phyloP scores from a whole-genome alignment of 2,888 invertebrate genomes.

The Panopea generosa region DNA sequence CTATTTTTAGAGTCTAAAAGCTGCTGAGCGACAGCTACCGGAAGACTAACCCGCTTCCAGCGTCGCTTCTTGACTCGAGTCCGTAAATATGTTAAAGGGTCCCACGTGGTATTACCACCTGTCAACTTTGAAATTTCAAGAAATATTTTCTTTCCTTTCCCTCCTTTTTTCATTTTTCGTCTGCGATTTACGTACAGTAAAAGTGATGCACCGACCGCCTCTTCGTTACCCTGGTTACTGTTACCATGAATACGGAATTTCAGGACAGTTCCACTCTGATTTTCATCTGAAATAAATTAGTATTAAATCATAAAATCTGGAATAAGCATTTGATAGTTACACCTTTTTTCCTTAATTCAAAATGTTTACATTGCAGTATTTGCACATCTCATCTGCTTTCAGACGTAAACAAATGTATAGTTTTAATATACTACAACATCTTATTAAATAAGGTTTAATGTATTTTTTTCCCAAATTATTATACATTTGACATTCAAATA shows the following conservation, averaged over 20 bases:
- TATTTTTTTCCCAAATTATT: too few species aligned
- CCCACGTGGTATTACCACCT: slow-evolving; percentile 16
- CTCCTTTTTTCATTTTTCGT: slow-evolving; percentile 45
- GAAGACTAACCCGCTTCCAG: slow-evolving; percentile 57
- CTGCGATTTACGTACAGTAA: slow-evolving; percentile 40
- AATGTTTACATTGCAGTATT: background rate
- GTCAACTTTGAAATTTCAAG: slow-evolving; percentile 34
- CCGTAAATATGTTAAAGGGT: slow-evolving; percentile 34
- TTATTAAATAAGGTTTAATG: too few species aligned
- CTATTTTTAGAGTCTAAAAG: slow-evolving; percentile 33
- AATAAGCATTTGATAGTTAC: background rate
- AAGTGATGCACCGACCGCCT: slow-evolving; percentile 50
- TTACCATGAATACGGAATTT: slow-evolving; percentile 26
- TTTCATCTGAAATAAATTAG: slow-evolving; percentile 9
- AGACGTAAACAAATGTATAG: too few species aligned
- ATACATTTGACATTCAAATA: too few species aligned
- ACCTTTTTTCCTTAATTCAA: background rate
- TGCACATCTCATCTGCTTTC: too few species aligned
- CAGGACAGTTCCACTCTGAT: slow-evolving; percentile 18
- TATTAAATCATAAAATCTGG: background rate
- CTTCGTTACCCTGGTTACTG: slow-evolving; percentile 5
- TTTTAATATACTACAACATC: too few species aligned
- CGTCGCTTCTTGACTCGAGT: slow-evolving; percentile 49
- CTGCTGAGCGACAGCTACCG: slow-evolving; percentile 41
- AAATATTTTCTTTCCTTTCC: slow-evolving; percentile 55